Percentiles rank a stretch among this genome's conserved stretches.
phyloP scores from a whole-genome alignment of 2,113 vertebrate genomes.

The Ranitomeya imitator region DNA sequence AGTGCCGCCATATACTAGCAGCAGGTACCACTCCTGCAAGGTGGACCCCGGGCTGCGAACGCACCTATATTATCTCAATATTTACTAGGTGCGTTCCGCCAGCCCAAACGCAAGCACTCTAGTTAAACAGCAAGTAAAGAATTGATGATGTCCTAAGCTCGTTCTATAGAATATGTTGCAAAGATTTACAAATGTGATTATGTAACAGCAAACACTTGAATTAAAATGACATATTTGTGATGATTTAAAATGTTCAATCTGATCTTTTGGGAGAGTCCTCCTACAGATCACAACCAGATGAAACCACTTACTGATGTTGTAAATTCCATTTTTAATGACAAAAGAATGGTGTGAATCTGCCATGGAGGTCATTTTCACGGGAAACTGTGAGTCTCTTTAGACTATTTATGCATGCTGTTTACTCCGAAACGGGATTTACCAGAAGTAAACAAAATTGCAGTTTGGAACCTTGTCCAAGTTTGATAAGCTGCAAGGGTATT shows the following conservation, averaged over 20 bases:
- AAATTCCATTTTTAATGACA: slow-evolving; percentile 47
- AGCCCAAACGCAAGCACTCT: background rate
- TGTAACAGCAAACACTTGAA: slow-evolving; percentile 9
- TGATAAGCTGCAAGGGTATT: slow-evolving; percentile 67
- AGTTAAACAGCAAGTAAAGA: background rate
- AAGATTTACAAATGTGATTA: slow-evolving; percentile 11
- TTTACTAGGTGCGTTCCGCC: no score
- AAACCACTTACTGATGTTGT: slow-evolving; percentile 49
- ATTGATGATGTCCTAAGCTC: background rate
- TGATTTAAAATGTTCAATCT: slow-evolving; percentile 41
- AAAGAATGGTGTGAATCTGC: slow-evolving; percentile 41
- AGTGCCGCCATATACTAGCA: no score
- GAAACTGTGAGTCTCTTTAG: slow-evolving; percentile 20
- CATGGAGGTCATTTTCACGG: slow-evolving; percentile 33
- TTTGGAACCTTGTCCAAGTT: slow-evolving; percentile 60
- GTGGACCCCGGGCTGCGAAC: no score
- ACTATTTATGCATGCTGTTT: slow-evolving; percentile 27
- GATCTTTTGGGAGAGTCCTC: slow-evolving; percentile 45
- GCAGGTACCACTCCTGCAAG: no score
- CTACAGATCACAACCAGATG: slow-evolving; percentile 29
- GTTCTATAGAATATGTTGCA: slow-evolving; percentile 8
- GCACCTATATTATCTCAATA: no score
- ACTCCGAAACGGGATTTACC: slow-evolving; percentile 27
- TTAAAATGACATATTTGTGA: slow-evolving; percentile 35
- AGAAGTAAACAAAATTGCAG: slow-evolving; percentile 58